Evolutionary conservation across 2,113 vertebrate genomes (phyloP).

Genomic region (Phyllopteryx taeniolatus): DNA sequence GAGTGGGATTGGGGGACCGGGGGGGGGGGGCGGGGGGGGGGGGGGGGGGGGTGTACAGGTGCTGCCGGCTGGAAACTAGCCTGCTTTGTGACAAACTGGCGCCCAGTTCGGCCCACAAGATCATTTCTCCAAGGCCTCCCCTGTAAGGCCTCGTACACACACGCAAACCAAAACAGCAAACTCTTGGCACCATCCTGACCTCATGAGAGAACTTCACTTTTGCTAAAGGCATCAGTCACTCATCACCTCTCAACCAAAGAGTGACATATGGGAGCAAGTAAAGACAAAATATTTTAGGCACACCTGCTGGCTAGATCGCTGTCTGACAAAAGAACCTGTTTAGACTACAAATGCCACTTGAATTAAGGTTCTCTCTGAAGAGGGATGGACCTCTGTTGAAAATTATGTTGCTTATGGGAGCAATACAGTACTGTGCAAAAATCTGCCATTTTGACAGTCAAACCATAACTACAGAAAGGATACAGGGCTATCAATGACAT

Average conservation of each 20-base stretch:
- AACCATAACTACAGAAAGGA: not conserved
- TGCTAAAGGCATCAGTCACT: conserved; percentile 11
- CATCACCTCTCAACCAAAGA: conserved; percentile 13
- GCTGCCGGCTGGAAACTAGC: conserved; percentile 37
- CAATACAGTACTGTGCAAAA: conserved; percentile 10
- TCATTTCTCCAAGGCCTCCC: conserved; percentile 11
- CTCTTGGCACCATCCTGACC: conserved; percentile 6
- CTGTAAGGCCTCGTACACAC: conserved; percentile 14
- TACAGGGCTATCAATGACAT: no score
- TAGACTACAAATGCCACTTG: conserved; percentile 64
- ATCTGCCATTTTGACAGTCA: not conserved
- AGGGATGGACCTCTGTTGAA: conserved; percentile 45
- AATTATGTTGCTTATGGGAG: conserved; percentile 58
- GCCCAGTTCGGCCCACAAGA: conserved; percentile 14
- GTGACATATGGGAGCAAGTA: conserved; percentile 17
- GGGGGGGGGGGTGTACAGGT: conserved; percentile 27
- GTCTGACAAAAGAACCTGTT: conserved; percentile 52
- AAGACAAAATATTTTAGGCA: conserved; percentile 51
- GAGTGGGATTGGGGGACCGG: not conserved
- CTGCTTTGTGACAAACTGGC: conserved; percentile 24
- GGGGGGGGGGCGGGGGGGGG: not conserved
- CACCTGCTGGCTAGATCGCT: conserved; percentile 43
- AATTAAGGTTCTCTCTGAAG: conserved; percentile 60
- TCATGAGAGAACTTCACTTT: conserved; percentile 14
- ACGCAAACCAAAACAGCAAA: conserved; percentile 13